Conservation (phyloP, 1,140 invertebrate species). For the Sitodiplosis mosellana region DNA sequence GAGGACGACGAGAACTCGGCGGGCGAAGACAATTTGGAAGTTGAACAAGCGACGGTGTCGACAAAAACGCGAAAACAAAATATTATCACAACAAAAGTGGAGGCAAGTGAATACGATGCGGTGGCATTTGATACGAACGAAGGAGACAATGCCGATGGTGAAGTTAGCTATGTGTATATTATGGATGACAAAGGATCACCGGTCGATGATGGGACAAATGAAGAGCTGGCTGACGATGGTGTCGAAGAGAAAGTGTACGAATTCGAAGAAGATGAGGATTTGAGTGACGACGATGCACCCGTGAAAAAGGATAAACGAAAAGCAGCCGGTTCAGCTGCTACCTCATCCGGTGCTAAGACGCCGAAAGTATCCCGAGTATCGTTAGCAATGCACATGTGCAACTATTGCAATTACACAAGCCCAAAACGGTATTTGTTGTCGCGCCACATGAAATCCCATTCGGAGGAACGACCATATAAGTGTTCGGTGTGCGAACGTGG, state of each 20-base stretch:
- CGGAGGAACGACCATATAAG: constrained; percentile 84
- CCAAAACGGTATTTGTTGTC: constrained; percentile 75
- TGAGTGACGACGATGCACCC: not conserved
- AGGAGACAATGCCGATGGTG: constrained; percentile 18
- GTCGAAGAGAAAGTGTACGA: constrained; percentile 40
- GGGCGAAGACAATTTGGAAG: constrained; percentile 28
- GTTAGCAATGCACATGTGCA: constrained; percentile 62
- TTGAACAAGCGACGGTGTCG: constrained; percentile 44
- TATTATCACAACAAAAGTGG: not conserved
- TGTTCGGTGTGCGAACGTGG: constrained; percentile 82
- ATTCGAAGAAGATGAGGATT: constrained; percentile 41
- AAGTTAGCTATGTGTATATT: constrained; percentile 66
- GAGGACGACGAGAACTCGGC: constrained; percentile 21
- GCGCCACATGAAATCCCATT: constrained; percentile 90
- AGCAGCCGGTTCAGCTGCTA: not conserved
- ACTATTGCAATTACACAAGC: constrained; percentile 79
- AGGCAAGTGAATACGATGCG: not conserved
- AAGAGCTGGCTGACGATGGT: constrained; percentile 32
- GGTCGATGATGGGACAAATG: constrained; percentile 46
- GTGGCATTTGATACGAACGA: too few species aligned
- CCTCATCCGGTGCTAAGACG: not conserved
- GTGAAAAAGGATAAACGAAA: not conserved
- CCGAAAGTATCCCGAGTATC: not conserved
- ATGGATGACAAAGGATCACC: too few species aligned
- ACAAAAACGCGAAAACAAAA: not conserved